Evolutionary conservation across 2,797 vertebrate genomes (phyloP).

Genomic region (Paguma larvata): DNA sequence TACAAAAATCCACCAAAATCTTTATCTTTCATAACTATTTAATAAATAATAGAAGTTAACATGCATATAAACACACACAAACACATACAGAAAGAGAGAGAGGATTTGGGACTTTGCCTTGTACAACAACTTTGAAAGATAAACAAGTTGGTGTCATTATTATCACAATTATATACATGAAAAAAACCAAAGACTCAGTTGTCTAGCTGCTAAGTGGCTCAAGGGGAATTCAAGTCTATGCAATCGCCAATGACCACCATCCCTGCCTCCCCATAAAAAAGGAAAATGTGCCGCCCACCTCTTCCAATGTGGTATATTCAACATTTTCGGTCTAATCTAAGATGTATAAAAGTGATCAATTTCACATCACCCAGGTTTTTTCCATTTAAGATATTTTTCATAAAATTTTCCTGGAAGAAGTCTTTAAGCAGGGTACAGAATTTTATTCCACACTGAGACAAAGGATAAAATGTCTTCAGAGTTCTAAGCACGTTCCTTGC

Average conservation of each 20-base stretch:
- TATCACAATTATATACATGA: neutral
- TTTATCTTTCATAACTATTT: slow-evolving; percentile 35
- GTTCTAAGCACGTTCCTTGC: slow-evolving; percentile 72
- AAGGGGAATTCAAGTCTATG: neutral
- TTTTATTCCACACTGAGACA: slow-evolving; percentile 63
- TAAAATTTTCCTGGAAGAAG: neutral
- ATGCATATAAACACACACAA: neutral
- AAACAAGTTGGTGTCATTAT: neutral
- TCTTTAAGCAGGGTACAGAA: neutral
- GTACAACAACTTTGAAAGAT: neutral
- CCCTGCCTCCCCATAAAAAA: neutral
- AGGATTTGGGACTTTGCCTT: neutral
- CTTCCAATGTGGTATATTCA: neutral
- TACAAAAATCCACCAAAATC: slow-evolving; percentile 27
- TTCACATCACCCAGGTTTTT: neutral
- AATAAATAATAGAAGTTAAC: slow-evolving; percentile 13
- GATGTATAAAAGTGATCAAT: neutral
- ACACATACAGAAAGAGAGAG: neutral
- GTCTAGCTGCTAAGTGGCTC: neutral
- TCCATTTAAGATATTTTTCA: neutral
- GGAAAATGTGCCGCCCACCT: neutral
- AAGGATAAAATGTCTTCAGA: slow-evolving; percentile 65
- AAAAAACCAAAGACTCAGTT: neutral
- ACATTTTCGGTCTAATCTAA: neutral
- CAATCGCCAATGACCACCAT: neutral